Evolutionary conservation across 1,140 invertebrate species (phyloP), one percentile per base, ranked within the genome.

Genomic region (Drosophila melanica): DNA sequence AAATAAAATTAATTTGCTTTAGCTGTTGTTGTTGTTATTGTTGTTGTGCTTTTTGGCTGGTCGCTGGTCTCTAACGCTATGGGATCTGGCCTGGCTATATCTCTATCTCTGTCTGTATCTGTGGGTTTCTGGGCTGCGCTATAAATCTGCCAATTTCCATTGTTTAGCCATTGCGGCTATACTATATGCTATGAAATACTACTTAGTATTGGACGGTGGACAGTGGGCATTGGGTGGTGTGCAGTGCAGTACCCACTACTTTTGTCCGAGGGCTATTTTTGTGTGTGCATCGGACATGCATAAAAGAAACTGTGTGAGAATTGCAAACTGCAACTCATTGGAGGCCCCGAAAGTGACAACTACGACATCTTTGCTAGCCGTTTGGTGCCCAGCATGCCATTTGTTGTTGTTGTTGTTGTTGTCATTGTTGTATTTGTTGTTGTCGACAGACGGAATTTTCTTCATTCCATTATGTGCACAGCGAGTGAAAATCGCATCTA

Each of bases 231-330:
- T 27, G 48, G 65, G 35, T 53, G 41, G 55, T n/a, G 18, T 45
- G 42, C 1, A 12, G 45, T n/a, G 20, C n/a, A 20, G 44, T 33
- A 70, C 64, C 57, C 67, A 78, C 65, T 75, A 82, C 79, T 89
- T 87, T 91, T 91, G 86, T 91, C 86, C 90, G 90, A 91, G 90
- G 90, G 90, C 90, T 91, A 91, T 91, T 91, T 91, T 72, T 85
- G 77, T 84, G 77, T 84, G 76, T 81, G 45, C 59, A 50, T 63
- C 45, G 37, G 51, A 53, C 51, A 57, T 73, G 54, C 69, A 62
- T 48, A 71, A 45, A 64, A 55, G 37, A 75, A 66, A 75, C 55
- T 75, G 73, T 71, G 75, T 69, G 74, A 79, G 75, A 76, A 69
- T 79, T 60, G 76, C 72, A 79, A 86, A 79, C 80, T 73, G 84